Evolutionary conservation across 2,888 invertebrate species (phyloP).

Genomic region (Cremastobaeus sp.): DNA sequence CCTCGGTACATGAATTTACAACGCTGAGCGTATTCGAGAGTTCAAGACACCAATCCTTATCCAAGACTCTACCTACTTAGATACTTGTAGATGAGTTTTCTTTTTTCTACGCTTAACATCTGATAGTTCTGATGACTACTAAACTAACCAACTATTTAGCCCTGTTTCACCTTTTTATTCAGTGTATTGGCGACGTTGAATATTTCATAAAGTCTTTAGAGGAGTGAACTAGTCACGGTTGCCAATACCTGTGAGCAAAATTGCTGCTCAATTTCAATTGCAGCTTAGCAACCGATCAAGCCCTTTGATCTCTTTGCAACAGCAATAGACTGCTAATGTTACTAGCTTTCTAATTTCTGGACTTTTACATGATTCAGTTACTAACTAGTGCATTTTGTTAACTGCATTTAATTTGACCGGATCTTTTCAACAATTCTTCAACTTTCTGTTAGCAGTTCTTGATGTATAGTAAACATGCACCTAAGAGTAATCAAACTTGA

Average conservation of each 20-base stretch:
- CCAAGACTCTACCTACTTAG: slow-evolving; percentile 20
- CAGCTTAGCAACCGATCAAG: no score
- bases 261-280: slow-evolving; percentile 8
- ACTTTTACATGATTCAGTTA: slow-evolving; percentile 10
- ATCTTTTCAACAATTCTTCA: no score
- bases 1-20: slow-evolving; percentile 33
- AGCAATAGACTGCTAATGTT: slow-evolving; percentile 21
- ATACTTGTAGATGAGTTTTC: slow-evolving; percentile 24
- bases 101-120: slow-evolving; percentile 25
- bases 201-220: slow-evolving; percentile 11
- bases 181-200: slow-evolving; percentile 8
- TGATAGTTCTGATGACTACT: slow-evolving; percentile 1
- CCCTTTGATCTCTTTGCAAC: slow-evolving; percentile 9
- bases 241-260: background rate
- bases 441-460: slow-evolving; percentile 36
- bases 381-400: slow-evolving; percentile 43
- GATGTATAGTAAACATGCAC: slow-evolving; percentile 46
- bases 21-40: slow-evolving; percentile 53
- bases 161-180: background rate
- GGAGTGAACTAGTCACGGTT: background rate
- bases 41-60: slow-evolving; percentile 57
- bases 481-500: slow-evolving; percentile 51
- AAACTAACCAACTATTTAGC: background rate
- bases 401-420: no score
- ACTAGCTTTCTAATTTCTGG: slow-evolving; percentile 19